Base-by-base conservation (phyloP, 2,113 vertebrate species). In the Platichthys flesus region DNA sequence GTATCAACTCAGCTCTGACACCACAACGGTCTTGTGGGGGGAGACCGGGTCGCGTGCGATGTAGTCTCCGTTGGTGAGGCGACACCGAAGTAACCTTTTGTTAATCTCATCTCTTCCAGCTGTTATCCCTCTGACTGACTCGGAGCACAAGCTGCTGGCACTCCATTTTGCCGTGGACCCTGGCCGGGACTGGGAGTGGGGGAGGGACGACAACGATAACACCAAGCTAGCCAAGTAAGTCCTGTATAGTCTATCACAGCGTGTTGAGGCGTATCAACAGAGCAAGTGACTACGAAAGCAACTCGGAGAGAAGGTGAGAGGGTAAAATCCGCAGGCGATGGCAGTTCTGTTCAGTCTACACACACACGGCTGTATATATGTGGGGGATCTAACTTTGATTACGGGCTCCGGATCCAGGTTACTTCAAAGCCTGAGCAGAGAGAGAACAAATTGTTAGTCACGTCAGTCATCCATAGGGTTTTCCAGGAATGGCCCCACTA, bases 121-220 rank as follows among this genome's bases (percentile, higher is more conserved):
- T 61, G 96, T 99, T 88, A 98, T 99, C 90, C 98, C 98, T 37
- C 93, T 99, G 92, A 99, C 97, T 0, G 98, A 99, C 89, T 98
- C 97, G 0, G 97, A 99, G 94, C 98, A 99, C 96, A 98, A 96
- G 94, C 94, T 99, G 90, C 94, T 99, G 91, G 95, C 97, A 52
- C 95, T 99, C 92, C 98, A 99, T 94, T 99, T 99, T 79, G 97
- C 97, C 0, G 96, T 98, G 76, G 98, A 99, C 92, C 98, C 98
- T 13, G 97, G 97, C 78, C 96, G 96, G 80, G 97, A 97, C 93
- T 99, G 97, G 98, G 97, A 97, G 57, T 99, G 98, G 98, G 97
- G 96, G 54, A 97, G 96, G 87, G 97, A 99, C 28, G 97, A 98
- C 94, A 96, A 95, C 28, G 97, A 99, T 90, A 97, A 98, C 71